Base-by-base conservation (phyloP, 1,140 invertebrate genomes). In the Macrotrachela quadricornifera region DNA sequence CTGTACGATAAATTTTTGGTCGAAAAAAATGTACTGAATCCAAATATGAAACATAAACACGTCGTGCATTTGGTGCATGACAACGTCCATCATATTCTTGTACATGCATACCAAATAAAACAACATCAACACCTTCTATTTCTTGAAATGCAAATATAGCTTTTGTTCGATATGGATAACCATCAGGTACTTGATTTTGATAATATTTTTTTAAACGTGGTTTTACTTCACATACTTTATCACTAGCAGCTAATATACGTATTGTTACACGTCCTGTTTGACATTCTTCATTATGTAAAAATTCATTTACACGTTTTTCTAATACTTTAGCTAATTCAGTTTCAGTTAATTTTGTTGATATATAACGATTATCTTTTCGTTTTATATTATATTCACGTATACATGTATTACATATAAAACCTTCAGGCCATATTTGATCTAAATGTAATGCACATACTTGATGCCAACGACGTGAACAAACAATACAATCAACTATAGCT, bases 61-160 rank as follows among this genome's bases (percentile, higher is more conserved):
- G 79, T 68, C 72, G 77, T 46, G 85, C 88, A 67, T 99, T 99
- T 1, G 94, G 94, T 49, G 76, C 73, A 6, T 84, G 80, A 72
- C 86, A 88, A 61, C 95, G 86, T 37, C 87, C 94, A 14, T 91
- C 91, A 68, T 99, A 99, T 72, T 99, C 94, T 73, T 99, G 91
- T 1, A 99, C 94, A 69, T 99, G 94, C 86, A 99, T 96, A 53
- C 92, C 94, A 72, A 99, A 99, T 75, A 99, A 97, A 71, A 92
- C 99, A 2, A 97, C 87, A 72, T 99, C 94, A 8, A 81, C 80
- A 21, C 91, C 91, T 65, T 97, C 90, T 38, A 97, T 83, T 62
- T 97, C 88, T 71, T 99, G 90, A 74, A 97, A 99, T 50, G 92
- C 94, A 74, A 99, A 99, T 50, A 99, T 74, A 2, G 94, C 91